Percentiles rank a stretch among this genome's conserved stretches.
These are phyloP conservation scores for Xerus inauris DNA, from an alignment of 2,113 vertebrate species.

Conservation along the genomic window DNA sequence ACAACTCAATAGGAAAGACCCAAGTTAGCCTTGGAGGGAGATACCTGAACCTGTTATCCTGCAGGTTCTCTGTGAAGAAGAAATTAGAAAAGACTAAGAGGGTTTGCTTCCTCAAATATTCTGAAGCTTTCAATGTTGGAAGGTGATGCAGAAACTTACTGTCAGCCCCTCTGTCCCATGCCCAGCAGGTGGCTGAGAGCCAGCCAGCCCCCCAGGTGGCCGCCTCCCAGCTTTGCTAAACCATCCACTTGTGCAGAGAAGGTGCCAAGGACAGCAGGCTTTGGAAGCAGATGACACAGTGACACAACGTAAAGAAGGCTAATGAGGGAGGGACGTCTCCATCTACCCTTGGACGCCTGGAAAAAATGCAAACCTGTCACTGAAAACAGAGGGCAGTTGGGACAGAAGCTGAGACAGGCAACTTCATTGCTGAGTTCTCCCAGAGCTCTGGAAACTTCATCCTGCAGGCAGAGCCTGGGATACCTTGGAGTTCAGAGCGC, in stretches of 20 bases:
- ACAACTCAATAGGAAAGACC: rapidly evolving
- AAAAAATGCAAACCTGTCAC: not conserved
- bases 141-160: not conserved
- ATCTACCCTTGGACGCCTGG: not conserved
- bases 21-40: not conserved
- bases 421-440: constrained; percentile 17
- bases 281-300: not conserved
- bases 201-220: not conserved
- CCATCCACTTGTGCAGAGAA: constrained; percentile 30
- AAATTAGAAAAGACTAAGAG: constrained; percentile 66
- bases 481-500: constrained; percentile 61
- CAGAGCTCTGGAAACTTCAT: constrained; percentile 64
- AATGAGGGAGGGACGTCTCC: not conserved
- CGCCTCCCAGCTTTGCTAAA: not conserved
- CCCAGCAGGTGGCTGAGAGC: not conserved
- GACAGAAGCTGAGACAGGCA: constrained; percentile 3
- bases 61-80: not conserved
- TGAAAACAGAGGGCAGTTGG: not conserved
- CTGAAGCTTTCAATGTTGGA: constrained; percentile 65
- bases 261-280: constrained; percentile 26
- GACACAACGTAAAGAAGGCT: not conserved
- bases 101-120: constrained; percentile 63
- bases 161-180: not conserved
- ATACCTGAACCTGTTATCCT: not conserved
- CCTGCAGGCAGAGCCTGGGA: not conserved